Base-by-base conservation (phyloP, 2,888 invertebrate species). In the Cactoblastis cactorum region DNA sequence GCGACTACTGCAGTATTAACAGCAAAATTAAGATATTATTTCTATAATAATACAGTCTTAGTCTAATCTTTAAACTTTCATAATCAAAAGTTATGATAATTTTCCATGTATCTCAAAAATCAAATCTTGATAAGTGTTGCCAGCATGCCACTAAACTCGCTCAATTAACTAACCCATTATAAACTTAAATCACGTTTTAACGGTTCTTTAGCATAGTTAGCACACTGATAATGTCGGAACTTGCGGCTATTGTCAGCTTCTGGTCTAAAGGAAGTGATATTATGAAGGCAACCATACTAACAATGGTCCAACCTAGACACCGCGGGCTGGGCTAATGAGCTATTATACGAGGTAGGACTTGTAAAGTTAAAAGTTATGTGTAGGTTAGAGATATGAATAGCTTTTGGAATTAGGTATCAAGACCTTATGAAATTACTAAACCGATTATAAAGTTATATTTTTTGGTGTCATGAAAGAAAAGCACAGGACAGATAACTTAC, bases 241-340 rank as follows among this genome's bases (percentile, higher is more conserved):
- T 50, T 62, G 64, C 62, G 64, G 59, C 65, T 74, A 80, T 77
- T 80, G 77, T 79, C 75, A 71, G 65, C 62, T 54, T 53, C 62
- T 61, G 61, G 75, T 77, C 77, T 77, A 80, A 77, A 80, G 76
- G 74, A 69, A 74, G 71, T 74, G 67, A 72, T 49, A 74, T 79
- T 81, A 84, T 80, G 80, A 83, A 78, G 71, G 69, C 68, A 72
- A 68, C 69, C 77, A 70, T 71, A 74, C 80, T 82, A 83, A 83
- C 84, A 86, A 86, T 84, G 75, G 77, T 58, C 62, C 71, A 37
- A 15, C 37, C 63, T 67, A 69, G 74, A 68, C 71, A 60, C 64
- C 67, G 65, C 80, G 68, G 68, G 75, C 80, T 79, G 77, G 80
- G 67, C 78, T 86, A 85, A 86, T 84, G 85, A 86, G 81, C 78